These are phyloP conservation scores for Hartigia nigra DNA, from an alignment of 2,888 invertebrate species.

Conservation along the genomic window DNA sequence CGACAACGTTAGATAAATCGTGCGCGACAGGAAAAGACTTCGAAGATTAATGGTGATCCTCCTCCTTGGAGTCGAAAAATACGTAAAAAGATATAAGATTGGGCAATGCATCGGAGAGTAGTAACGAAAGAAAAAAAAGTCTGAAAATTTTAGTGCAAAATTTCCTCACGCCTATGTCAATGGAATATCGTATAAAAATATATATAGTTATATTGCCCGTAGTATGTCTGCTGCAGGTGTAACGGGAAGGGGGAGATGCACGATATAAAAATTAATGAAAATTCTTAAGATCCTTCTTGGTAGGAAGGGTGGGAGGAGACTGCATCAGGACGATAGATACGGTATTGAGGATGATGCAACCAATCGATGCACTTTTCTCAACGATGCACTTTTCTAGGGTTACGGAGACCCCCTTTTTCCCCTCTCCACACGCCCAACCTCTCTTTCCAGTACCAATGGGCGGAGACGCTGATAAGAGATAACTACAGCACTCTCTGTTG, in stretches of 20 bases:
- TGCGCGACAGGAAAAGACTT: background rate
- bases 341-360: background rate
- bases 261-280: background rate
- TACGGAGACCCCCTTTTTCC: too few relatives aligned
- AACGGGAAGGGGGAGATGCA: background rate
- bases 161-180: background rate
- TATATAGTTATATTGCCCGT: background rate
- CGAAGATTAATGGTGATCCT: background rate
- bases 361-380: background rate
- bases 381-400: background rate
- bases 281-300: background rate
- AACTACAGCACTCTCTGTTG: background rate
- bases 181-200: background rate
- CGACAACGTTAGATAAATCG: background rate
- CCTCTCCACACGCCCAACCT: too few relatives aligned
- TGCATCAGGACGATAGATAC: background rate
- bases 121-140: background rate
- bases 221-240: background rate
- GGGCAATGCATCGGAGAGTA: background rate
- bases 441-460: too few relatives aligned
- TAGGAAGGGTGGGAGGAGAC: rapidly evolving
- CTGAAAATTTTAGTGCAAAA: background rate
- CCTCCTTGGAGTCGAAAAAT: background rate
- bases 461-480: background rate
- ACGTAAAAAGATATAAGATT: background rate